phyloP scores from a whole-genome alignment of 2,888 invertebrate species.

The Cerceris rybyensis region DNA sequence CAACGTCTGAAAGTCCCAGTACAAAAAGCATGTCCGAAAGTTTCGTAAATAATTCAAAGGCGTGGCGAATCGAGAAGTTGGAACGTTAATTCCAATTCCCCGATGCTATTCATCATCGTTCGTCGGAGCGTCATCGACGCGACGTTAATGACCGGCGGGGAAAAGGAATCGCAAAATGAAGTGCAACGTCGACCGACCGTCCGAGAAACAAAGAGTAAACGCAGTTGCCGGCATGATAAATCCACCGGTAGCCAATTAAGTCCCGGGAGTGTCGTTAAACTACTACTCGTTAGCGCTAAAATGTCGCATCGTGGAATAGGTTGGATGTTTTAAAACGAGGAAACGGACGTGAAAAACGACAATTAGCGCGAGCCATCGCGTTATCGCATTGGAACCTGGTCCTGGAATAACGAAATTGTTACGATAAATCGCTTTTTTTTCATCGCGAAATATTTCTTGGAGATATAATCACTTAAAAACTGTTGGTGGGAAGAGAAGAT shows the following conservation, averaged over 20 bases:
- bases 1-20: too few relatives aligned
- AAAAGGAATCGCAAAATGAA: conserved; percentile 41
- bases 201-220: conserved; percentile 44
- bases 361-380: conserved; percentile 57
- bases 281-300: conserved; percentile 65
- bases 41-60: not conserved
- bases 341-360: conserved; percentile 72
- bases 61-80: not conserved
- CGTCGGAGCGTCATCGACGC: conserved; percentile 31
- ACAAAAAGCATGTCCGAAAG: too few relatives aligned
- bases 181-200: conserved; percentile 28
- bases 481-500: too few relatives aligned
- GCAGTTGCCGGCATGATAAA: conserved; percentile 47
- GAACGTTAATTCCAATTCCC: not conserved
- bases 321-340: conserved; percentile 55
- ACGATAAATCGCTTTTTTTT: conserved; percentile 42
- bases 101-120: conserved; percentile 36
- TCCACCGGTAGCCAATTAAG: conserved; percentile 63
- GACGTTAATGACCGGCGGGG: conserved; percentile 47
- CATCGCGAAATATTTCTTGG: not conserved
- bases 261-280: conserved; percentile 64
- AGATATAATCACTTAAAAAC: too few relatives aligned
- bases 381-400: conserved; percentile 60
- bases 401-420: conserved; percentile 59
- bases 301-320: conserved; percentile 50